phyloP scores from a whole-genome alignment of 1,140 invertebrate genomes.

The Drosophila sp. region DNA sequence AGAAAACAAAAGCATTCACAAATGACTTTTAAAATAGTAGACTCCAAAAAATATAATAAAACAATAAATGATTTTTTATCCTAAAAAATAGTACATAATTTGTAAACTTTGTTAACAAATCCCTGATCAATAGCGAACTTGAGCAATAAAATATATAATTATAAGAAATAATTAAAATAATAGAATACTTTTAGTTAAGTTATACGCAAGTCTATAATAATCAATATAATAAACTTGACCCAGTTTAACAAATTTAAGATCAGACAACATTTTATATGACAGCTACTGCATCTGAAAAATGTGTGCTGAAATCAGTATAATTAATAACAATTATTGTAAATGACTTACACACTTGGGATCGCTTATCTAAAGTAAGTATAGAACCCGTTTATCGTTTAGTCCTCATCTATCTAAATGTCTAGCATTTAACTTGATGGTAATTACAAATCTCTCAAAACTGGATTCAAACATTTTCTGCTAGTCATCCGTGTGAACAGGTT shows the following conservation, averaged over 20 bases:
- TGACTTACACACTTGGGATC: constrained; percentile 36
- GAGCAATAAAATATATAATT: too few species aligned
- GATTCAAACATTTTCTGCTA: constrained; percentile 58
- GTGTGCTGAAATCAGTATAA: constrained; percentile 33
- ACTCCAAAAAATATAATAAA: too few species aligned
- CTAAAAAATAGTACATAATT: too few species aligned
- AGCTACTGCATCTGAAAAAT: constrained; percentile 5
- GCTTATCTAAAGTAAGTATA: constrained; percentile 24
- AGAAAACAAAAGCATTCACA: too few species aligned
- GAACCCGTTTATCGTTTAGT: constrained; percentile 60
- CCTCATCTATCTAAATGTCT: constrained; percentile 40
- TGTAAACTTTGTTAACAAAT: too few species aligned
- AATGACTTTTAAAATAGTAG: too few species aligned
- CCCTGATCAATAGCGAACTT: too few species aligned
- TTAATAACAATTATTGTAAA: constrained; percentile 44
- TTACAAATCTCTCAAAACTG: constrained; percentile 63
- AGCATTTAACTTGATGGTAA: constrained; percentile 64
- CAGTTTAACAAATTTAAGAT: constrained; percentile 15
- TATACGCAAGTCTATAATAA: too few species aligned
- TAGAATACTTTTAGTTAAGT: not conserved
- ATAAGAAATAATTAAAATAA: too few species aligned
- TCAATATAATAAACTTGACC: constrained; percentile 31
- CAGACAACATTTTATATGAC: constrained; percentile 1
- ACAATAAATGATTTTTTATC: too few species aligned
- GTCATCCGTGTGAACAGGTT: constrained; percentile 66